Conservation (phyloP, 2,888 invertebrate species). For the Chloroclystis v-ata region DNA sequence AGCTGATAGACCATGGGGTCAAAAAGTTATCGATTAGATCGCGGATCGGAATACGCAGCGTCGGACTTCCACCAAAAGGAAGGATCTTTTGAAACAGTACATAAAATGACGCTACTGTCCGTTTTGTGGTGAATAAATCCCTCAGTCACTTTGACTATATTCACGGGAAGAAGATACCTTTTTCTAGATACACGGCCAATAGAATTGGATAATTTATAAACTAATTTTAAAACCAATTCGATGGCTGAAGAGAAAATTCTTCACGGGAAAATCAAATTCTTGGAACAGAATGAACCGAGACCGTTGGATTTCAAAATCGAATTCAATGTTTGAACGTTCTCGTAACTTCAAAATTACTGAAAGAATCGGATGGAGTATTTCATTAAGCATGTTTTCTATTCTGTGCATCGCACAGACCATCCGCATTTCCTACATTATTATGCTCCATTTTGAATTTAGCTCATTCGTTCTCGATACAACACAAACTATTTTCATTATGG, state of each 20-base stretch:
- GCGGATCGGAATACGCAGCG: no score
- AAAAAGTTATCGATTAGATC: no score
- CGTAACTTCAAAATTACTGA: constrained; percentile 10
- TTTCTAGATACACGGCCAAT: no score
- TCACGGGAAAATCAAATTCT: constrained; percentile 20
- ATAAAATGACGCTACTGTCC: no score
- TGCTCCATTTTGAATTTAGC: constrained; percentile 27
- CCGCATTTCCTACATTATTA: constrained; percentile 40
- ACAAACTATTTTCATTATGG: constrained; percentile 72
- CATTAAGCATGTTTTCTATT: constrained; percentile 43
- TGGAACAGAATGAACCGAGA: constrained; percentile 21
- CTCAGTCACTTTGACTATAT: no score
- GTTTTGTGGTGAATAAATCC: no score
- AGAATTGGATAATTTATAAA: no score
- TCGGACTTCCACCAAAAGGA: no score
- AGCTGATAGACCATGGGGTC: no score
- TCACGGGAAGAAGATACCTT: no score
- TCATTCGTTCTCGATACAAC: constrained; percentile 41
- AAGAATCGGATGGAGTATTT: constrained; percentile 38
- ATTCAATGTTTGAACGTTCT: constrained; percentile 29
- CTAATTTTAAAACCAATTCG: no score
- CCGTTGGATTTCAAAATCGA: constrained; percentile 26
- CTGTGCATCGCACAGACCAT: constrained; percentile 37
- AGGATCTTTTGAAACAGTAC: no score
- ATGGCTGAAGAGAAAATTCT: constrained; percentile 15